These are phyloP conservation scores for Isichthys henryi DNA, from an alignment of 2,113 vertebrate species.

Conservation along the genomic window DNA sequence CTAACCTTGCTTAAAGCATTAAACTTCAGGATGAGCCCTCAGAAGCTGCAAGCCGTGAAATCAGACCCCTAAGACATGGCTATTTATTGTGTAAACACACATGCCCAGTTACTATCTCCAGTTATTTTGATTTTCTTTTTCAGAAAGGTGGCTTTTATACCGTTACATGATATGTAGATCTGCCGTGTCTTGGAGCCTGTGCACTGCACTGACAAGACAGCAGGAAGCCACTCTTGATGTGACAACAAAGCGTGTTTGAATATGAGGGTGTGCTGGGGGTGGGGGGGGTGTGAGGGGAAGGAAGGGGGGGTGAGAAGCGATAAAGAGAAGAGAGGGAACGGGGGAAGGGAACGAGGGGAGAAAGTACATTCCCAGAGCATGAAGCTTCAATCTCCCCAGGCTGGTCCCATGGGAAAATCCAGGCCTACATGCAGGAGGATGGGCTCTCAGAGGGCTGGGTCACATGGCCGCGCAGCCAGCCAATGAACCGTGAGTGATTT, in stretches of 20 bases:
- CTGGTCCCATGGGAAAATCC: constrained; percentile 71
- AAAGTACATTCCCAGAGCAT: constrained; percentile 11
- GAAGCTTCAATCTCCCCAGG: constrained; percentile 36
- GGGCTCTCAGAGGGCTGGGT: constrained; percentile 44
- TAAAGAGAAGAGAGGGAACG: constrained; percentile 26
- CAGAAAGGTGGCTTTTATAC: background rate
- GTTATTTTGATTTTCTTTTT: background rate
- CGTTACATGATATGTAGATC: background rate
- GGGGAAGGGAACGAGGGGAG: constrained; percentile 29
- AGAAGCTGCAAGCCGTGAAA: background rate
- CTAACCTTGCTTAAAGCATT: background rate
- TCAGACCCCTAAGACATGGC: background rate
- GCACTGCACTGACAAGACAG: constrained; percentile 18
- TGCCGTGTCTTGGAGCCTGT: background rate
- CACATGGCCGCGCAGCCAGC: constrained; percentile 49
- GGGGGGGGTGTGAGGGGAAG: constrained; percentile 25
- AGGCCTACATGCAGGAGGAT: constrained; percentile 48
- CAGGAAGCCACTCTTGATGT: constrained; percentile 45
- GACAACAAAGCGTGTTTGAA: constrained; percentile 58
- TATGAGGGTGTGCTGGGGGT: constrained; percentile 54
- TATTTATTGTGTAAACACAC: background rate
- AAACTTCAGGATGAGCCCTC: background rate
- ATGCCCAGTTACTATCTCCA: background rate
- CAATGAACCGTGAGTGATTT: constrained; percentile 55
- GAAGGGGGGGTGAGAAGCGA: constrained; percentile 37